Percentiles rank a stretch among this genome's conserved stretches.
phyloP scores from a whole-genome alignment of 2,888 invertebrate species.

The Nebria brevicollis region DNA sequence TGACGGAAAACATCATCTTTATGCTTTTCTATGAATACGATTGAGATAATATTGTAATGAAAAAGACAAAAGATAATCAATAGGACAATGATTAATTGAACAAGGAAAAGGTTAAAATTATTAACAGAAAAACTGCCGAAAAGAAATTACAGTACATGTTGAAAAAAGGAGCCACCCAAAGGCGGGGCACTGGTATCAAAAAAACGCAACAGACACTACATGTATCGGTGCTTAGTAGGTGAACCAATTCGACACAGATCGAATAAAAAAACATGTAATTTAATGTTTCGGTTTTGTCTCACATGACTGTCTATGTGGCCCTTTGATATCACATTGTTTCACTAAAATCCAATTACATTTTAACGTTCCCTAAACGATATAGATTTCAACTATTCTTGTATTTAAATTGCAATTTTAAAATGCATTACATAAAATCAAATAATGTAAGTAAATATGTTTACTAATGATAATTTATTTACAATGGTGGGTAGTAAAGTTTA shows the following conservation, averaged over 20 bases:
- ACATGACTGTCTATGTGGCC: conserved; percentile 40
- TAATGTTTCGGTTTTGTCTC: conserved; percentile 44
- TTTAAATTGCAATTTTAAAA: neutral
- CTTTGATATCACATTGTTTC: conserved; percentile 34
- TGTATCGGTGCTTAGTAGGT: neutral
- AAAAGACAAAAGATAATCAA: no score
- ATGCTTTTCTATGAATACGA: no score
- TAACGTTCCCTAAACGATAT: neutral
- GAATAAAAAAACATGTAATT: conserved; percentile 30
- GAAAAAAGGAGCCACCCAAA: neutral
- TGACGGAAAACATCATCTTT: neutral
- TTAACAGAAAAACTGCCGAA: conserved; percentile 1
- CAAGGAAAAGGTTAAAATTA: neutral
- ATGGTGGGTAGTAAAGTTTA: neutral
- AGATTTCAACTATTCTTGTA: neutral
- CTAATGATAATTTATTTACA: neutral
- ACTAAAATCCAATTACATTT: conserved; percentile 33
- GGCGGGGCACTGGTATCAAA: neutral
- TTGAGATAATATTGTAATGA: no score
- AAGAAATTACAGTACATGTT: neutral
- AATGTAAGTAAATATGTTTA: conserved; percentile 14
- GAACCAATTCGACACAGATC: conserved; percentile 28
- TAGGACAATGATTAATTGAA: neutral
- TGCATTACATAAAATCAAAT: neutral
- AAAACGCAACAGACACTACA: neutral